Evolutionary conservation across 2,113 vertebrate genomes (phyloP).

Genomic region (Sander lucioperca): DNA sequence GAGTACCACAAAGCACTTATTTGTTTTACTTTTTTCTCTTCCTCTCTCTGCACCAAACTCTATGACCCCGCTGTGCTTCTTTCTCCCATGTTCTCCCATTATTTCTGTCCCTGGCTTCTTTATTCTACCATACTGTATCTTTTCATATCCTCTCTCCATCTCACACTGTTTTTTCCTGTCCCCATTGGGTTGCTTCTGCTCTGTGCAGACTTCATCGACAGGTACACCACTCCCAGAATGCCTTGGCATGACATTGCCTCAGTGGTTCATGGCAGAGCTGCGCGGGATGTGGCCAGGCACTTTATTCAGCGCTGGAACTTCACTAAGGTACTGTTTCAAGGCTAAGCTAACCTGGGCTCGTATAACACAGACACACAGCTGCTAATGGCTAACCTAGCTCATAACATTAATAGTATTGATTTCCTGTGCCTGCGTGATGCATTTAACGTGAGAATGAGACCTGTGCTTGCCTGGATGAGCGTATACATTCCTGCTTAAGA

Average conservation of each 20-base stretch:
- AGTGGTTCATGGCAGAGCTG: conserved; percentile 91
- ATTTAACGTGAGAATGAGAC: too few relatives aligned
- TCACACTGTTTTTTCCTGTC: not conserved
- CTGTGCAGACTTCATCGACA: conserved; percentile 93
- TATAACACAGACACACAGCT: too few relatives aligned
- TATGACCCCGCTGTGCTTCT: not conserved
- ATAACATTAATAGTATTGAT: too few relatives aligned
- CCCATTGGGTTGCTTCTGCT: not conserved
- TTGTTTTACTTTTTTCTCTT: not conserved
- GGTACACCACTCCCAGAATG: conserved; percentile 95
- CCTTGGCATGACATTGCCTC: conserved; percentile 98
- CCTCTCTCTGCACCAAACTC: not conserved
- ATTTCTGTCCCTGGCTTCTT: not conserved
- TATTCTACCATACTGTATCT: not conserved
- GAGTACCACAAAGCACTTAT: not conserved
- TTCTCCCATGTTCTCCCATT: not conserved
- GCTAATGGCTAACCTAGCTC: too few relatives aligned
- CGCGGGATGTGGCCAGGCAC: conserved; percentile 93
- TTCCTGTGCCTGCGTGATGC: too few relatives aligned
- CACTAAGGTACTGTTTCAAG: conserved; percentile 87
- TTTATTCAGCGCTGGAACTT: conserved; percentile 99
- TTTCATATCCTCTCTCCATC: not conserved
- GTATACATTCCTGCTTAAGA: too few relatives aligned
- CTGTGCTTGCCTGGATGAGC: too few relatives aligned
- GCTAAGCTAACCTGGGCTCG: too few relatives aligned